Evolutionary conservation across 2,888 invertebrate species (phyloP).

Genomic region (Tillus elongatus): DNA sequence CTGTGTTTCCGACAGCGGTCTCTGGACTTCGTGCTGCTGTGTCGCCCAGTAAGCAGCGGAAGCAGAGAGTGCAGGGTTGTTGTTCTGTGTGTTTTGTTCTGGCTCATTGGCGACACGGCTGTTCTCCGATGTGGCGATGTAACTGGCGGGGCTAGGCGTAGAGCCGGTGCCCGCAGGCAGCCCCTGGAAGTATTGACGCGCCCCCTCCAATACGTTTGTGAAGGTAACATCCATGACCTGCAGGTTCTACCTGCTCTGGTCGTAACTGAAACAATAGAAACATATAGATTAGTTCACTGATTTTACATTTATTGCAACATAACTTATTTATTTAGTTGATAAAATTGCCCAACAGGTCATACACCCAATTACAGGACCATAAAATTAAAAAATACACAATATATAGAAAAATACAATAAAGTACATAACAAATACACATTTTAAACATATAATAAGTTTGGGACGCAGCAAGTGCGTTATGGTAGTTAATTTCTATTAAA

Average conservation of each 20-base stretch:
- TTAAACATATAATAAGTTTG: too few species aligned
- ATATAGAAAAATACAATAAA: too few species aligned
- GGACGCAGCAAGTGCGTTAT: too few species aligned
- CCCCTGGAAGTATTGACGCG: conserved; percentile 75
- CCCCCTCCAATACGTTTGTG: conserved; percentile 76
- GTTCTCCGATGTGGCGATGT: conserved; percentile 25
- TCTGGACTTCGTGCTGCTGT: conserved; percentile 16
- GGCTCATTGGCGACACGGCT: conserved; percentile 20
- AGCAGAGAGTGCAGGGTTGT: conserved; percentile 20
- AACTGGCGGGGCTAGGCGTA: conserved; percentile 33
- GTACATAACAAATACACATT: too few species aligned
- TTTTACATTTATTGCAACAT: too few species aligned
- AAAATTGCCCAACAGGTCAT: too few species aligned
- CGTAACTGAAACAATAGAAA: conserved; percentile 28
- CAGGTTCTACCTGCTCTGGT: conserved; percentile 36
- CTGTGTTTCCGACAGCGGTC: conserved; percentile 3
- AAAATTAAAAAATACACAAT: too few species aligned
- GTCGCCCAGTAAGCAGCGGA: conserved; percentile 5
- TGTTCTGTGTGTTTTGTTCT: conserved; percentile 13
- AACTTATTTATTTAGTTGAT: too few species aligned
- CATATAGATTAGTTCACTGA: too few species aligned
- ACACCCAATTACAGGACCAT: too few species aligned
- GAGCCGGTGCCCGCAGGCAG: conserved; percentile 50
- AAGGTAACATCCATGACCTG: conserved; percentile 67
- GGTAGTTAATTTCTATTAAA: too few species aligned